phyloP scores from a whole-genome alignment of 2,113 vertebrate genomes.

The Apteryx owenii region DNA sequence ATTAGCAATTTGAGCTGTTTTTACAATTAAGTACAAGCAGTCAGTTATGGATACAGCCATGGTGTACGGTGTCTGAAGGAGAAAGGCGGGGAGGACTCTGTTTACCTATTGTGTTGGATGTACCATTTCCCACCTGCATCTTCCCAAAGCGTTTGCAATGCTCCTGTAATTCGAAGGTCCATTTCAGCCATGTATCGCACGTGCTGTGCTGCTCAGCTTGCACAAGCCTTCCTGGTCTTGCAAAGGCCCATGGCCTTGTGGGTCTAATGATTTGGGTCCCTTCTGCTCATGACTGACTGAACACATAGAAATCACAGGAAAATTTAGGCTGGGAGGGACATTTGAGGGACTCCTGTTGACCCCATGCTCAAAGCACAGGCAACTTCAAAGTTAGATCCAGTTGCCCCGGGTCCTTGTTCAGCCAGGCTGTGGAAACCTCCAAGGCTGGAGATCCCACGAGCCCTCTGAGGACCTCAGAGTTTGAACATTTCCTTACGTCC shows the following conservation, averaged over 20 bases:
- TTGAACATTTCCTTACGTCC: too few species aligned
- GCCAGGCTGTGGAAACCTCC: too few species aligned
- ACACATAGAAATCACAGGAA: not conserved
- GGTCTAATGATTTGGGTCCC: fast-evolving
- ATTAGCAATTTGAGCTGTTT: fast-evolving
- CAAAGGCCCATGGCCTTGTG: too few species aligned
- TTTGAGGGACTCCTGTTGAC: too few species aligned
- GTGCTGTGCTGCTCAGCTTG: not conserved
- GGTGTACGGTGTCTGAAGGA: not conserved
- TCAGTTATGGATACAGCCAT: fast-evolving
- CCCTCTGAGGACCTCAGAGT: too few species aligned
- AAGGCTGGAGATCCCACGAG: too few species aligned
- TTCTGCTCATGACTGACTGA: fast-evolving
- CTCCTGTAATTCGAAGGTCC: fast-evolving
- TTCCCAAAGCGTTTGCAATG: not conserved
- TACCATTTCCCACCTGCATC: fast-evolving
- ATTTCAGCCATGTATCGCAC: fast-evolving
- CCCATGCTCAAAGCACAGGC: too few species aligned
- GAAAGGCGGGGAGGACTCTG: not conserved
- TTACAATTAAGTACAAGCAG: fast-evolving
- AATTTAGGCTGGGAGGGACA: not conserved
- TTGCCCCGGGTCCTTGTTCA: too few species aligned
- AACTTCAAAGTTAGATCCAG: too few species aligned
- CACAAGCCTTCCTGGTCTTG: not conserved
- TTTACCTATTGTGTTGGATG: not conserved